Base-by-base conservation (phyloP, 2,797 vertebrate genomes). In the Sylvilagus floridanus region DNA sequence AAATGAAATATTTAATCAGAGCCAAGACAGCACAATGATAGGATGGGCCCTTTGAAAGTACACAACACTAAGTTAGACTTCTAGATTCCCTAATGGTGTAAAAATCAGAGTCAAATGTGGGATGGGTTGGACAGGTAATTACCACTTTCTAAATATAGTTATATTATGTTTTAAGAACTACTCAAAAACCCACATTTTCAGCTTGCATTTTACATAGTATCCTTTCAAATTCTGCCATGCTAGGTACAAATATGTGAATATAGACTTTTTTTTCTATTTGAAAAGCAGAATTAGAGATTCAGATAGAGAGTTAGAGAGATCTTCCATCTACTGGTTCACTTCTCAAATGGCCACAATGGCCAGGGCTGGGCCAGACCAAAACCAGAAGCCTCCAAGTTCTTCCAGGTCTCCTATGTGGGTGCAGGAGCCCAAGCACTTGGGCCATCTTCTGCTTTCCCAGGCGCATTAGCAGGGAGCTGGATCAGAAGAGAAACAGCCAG, bases 1-100 rank as follows among this genome's bases (percentile, higher is more conserved):
- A 89, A 86, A 79, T 7, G 86, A 78, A 4, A 21, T 86, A 84
- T 84, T 96, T 93, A 78, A 77, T 77, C 22, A 77, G 54, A 92
- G 30, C 30, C 35, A 93, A 22, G 24, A 75, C 2, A 65, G 30
- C 63, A 10, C 17, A 7, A 81, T 19, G 30, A 89, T 87, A 95
- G 35, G 54, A 32, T 30, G 57, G 24, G 6, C 0, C 2, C 10
- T 88, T 71, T 73, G 32, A 86, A 84, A 52, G 37, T 66, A 1
- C 1, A 79, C 16, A 63, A 69, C 8, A 47, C 17, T 63, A 28
- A 94, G 52, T 54, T 50, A 37, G 35, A 92, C 57, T 66, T 78
- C 32, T 35, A 10, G 47, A 84, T 91, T 90, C 16, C 57, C 9
- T 73, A 50, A 62, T 13, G 22, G 7, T 62, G 8, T 77, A 66